phyloP scores from a whole-genome alignment of 2,113 vertebrate species.

The Connochaetes taurinus region DNA sequence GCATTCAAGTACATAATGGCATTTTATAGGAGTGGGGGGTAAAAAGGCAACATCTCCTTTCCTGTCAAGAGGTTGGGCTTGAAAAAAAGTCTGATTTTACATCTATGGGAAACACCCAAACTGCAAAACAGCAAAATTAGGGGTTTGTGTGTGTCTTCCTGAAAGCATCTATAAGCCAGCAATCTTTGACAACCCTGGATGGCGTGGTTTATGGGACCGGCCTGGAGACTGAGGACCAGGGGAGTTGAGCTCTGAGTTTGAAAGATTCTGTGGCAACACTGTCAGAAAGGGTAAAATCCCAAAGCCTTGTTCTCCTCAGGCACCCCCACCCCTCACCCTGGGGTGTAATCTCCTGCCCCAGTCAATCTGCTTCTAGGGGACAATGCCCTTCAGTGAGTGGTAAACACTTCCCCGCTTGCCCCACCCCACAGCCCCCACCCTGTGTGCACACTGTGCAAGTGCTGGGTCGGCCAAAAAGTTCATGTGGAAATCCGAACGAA shows the following conservation, averaged over 20 bases:
- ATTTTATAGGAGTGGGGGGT: background rate
- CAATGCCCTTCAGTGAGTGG: too few relatives aligned
- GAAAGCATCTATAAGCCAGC: background rate
- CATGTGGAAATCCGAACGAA: accelerated
- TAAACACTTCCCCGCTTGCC: background rate
- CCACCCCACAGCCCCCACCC: too few relatives aligned
- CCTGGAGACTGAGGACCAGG: background rate
- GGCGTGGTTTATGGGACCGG: background rate
- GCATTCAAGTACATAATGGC: background rate
- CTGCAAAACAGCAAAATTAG: background rate
- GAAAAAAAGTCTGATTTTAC: background rate
- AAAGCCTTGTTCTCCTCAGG: background rate
- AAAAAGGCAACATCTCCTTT: background rate
- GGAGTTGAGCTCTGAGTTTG: background rate
- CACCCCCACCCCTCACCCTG: background rate
- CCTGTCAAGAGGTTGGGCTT: background rate
- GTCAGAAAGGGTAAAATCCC: background rate
- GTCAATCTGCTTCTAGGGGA: background rate
- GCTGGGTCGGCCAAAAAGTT: background rate
- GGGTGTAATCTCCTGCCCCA: background rate
- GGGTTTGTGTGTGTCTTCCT: background rate
- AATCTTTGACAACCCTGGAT: background rate
- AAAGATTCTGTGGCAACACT: background rate
- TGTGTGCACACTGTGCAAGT: accelerated
- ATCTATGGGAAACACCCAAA: background rate